Evolutionary conservation across 35 echinoderm and acorn worm species (phyloP).

Genomic region (Patiria miniata): DNA sequence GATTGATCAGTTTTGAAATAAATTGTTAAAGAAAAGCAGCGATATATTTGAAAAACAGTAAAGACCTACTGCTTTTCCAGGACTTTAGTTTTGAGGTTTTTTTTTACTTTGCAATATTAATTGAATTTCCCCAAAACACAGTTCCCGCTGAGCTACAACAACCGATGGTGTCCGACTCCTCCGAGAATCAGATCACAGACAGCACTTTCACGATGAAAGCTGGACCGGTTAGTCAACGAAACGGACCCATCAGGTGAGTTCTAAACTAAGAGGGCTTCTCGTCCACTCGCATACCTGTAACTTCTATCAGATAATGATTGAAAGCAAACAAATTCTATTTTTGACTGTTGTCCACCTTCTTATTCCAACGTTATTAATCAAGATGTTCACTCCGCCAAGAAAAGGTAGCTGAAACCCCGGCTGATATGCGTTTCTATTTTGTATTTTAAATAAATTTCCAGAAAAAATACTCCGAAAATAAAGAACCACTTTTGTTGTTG

Average conservation of each 20-base stretch:
- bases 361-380: not conserved
- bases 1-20: not conserved
- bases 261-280: not conserved
- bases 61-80: not conserved
- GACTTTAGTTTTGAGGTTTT: not conserved
- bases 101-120: not conserved
- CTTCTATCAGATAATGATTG: too few species aligned
- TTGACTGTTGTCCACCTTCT: not conserved
- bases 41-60: not conserved
- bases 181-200: not conserved
- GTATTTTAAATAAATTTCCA: too few species aligned
- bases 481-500: too few species aligned
- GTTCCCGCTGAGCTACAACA: not conserved
- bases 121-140: too few species aligned
- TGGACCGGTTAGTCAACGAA: not conserved
- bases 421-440: not conserved
- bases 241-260: not conserved
- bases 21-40: not conserved
- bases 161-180: not conserved
- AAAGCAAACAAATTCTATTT: not conserved
- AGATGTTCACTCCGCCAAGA: not conserved
- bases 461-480: too few species aligned
- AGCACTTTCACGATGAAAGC: not conserved
- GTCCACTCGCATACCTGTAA: too few species aligned
- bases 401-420: not conserved